Evolutionary conservation across 1,140 invertebrate genomes (phyloP).

Genomic region (Lamellibrachia luymesi): DNA sequence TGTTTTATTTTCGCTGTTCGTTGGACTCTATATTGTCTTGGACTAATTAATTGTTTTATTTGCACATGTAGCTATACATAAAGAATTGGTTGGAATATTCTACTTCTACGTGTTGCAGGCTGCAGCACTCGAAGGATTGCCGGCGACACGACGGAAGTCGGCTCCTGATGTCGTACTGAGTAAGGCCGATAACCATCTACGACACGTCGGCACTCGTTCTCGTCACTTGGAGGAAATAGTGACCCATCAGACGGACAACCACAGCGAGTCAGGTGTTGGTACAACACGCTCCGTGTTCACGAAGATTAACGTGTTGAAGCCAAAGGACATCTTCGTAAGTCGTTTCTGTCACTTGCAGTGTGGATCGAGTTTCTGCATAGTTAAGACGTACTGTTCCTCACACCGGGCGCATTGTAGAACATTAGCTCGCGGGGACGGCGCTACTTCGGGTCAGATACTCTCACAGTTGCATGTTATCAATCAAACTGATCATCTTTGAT

Average conservation of each 20-base stretch:
- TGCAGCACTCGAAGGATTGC: background rate
- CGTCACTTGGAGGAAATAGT: background rate
- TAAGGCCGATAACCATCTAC: background rate
- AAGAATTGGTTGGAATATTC: no score
- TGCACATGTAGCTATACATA: no score
- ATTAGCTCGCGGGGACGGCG: no score
- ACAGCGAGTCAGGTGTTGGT: background rate
- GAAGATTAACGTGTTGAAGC: constrained; percentile 44
- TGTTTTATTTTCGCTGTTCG: no score
- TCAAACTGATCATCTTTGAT: background rate
- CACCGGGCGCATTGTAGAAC: no score
- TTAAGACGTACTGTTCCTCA: background rate
- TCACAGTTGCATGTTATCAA: no score
- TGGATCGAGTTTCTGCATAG: background rate
- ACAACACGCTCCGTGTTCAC: constrained; percentile 35
- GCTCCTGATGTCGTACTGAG: background rate
- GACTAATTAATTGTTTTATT: no score
- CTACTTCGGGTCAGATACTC: no score
- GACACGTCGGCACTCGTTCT: background rate
- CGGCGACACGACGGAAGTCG: background rate
- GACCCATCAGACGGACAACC: background rate
- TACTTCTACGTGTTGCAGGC: background rate
- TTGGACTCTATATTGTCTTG: no score
- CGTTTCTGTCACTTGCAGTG: no score
- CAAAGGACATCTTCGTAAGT: constrained; percentile 46